These are phyloP conservation scores for Sebastes hubbsi DNA, from an alignment of 2,797 vertebrate genomes.

Conservation along the genomic window DNA sequence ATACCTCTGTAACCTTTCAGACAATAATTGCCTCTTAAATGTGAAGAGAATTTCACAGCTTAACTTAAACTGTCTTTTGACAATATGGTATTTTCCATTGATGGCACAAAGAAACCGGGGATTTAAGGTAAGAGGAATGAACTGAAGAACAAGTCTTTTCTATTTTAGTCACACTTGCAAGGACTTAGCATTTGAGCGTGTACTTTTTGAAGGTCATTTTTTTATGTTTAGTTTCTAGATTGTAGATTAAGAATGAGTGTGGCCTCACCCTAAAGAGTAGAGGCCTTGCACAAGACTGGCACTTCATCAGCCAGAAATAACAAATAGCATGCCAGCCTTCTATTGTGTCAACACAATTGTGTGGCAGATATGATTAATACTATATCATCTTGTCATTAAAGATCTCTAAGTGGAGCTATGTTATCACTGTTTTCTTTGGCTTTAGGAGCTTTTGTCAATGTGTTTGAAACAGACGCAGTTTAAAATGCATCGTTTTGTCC, in stretches of 20 bases:
- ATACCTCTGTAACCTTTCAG: background rate
- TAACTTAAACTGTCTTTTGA: background rate
- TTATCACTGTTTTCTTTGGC: background rate
- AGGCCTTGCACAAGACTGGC: background rate
- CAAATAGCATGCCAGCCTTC: background rate
- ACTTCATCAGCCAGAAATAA: background rate
- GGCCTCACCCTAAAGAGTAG: background rate
- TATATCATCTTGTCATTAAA: background rate
- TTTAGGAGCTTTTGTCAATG: background rate
- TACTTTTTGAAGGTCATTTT: background rate
- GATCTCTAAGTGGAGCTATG: background rate
- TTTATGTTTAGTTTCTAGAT: background rate
- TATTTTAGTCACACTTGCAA: background rate
- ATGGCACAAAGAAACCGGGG: background rate
- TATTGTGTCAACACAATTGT: background rate
- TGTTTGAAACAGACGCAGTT: background rate
- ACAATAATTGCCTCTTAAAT: background rate
- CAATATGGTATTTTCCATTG: background rate
- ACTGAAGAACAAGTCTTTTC: background rate
- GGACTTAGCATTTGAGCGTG: background rate
- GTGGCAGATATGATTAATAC: background rate
- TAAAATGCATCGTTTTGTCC: background rate
- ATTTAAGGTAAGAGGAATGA: background rate
- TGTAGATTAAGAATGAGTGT: background rate
- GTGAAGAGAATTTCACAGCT: background rate